Percentiles rank a stretch among this genome's conserved stretches.
phyloP scores from a whole-genome alignment of 2,888 invertebrate species.

The Macrosiphum euphorbiae region DNA sequence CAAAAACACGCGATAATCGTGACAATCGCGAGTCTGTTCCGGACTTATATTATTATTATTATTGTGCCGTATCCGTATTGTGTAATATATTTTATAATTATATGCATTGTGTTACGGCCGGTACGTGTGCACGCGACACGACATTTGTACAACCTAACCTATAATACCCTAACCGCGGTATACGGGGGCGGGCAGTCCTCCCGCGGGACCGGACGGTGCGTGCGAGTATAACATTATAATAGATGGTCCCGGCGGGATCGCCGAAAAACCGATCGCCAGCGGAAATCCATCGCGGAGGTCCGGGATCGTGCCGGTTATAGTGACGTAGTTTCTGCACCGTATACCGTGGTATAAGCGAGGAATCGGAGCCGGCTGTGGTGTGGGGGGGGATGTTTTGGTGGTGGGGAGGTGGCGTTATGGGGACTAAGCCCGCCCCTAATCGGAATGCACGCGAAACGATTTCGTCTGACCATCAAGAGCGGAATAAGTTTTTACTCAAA shows the following conservation, averaged over 20 bases:
- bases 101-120: not conserved
- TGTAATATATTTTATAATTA: no score
- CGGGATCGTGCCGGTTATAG: not conserved
- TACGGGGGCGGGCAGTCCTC: not conserved
- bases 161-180: not conserved
- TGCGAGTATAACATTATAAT: not conserved
- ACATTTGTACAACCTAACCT: not conserved
- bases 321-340: not conserved
- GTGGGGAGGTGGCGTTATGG: no score
- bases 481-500: no score
- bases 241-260: not conserved
- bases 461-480: no score
- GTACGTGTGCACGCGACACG: not conserved
- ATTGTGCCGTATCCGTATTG: not conserved
- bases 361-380: not conserved
- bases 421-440: no score
- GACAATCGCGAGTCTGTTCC: not conserved
- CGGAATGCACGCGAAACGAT: no score
- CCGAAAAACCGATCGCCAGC: conserved; percentile 9
- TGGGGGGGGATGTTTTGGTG: no score
- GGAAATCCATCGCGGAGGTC: not conserved
- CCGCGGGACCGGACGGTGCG: not conserved
- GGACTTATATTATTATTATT: not conserved
- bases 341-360: no score
- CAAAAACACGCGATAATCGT: not conserved